Conservation (phyloP, 2,888 invertebrate genomes). For the Corbicula japonica region DNA sequence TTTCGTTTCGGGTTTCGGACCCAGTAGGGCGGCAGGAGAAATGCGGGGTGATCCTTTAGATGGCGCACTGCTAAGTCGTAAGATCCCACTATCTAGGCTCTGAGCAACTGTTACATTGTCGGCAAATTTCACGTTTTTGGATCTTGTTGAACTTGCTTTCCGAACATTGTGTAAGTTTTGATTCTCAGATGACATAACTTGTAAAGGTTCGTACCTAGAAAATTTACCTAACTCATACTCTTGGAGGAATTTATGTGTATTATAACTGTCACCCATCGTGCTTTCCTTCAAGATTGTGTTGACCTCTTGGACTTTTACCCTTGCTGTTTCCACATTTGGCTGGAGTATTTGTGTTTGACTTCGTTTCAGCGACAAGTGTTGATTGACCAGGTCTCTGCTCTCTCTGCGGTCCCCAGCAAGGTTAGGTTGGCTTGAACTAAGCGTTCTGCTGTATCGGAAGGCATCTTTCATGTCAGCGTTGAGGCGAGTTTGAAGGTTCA, state of each 20-base stretch:
- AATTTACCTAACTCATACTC: conserved; percentile 77
- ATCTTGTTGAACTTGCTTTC: conserved; percentile 60
- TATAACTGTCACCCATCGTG: conserved; percentile 81
- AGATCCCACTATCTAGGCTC: conserved; percentile 71
- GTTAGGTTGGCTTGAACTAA: conserved; percentile 69
- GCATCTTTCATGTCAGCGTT: conserved; percentile 79
- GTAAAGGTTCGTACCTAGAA: conserved; percentile 80
- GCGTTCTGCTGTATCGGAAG: conserved; percentile 74
- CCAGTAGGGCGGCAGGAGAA: not conserved
- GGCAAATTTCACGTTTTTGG: conserved; percentile 79
- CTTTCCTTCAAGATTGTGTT: conserved; percentile 76
- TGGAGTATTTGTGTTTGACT: conserved; percentile 78
- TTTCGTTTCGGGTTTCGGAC: conserved; percentile 8
- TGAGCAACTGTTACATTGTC: conserved; percentile 79
- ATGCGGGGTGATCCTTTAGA: conserved; percentile 61
- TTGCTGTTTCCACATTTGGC: conserved; percentile 74
- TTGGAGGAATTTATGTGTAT: conserved; percentile 84
- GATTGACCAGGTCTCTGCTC: conserved; percentile 66
- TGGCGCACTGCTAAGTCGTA: conserved; percentile 71
- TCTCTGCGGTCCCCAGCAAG: conserved; percentile 75
- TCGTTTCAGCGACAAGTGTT: conserved; percentile 67
- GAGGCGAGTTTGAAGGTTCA: conserved; percentile 75
- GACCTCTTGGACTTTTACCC: conserved; percentile 79
- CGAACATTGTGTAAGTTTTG: conserved; percentile 77
- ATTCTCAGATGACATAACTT: conserved; percentile 83